These are phyloP conservation scores for Perognathus longimembris DNA, from an alignment of 2,113 vertebrate genomes.

Conservation along the genomic window DNA sequence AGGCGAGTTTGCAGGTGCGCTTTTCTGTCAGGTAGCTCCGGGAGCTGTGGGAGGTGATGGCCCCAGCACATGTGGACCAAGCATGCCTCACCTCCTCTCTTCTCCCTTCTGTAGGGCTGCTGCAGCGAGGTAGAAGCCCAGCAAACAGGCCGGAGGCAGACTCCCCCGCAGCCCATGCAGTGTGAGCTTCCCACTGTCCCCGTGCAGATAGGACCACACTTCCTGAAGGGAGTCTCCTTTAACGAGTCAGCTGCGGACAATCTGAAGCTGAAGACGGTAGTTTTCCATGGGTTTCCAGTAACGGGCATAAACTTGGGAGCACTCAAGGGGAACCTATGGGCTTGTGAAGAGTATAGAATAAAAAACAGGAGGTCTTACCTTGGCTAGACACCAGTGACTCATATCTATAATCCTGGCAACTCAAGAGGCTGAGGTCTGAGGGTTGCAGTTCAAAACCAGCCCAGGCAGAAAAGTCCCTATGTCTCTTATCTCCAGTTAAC, in stretches of 20 bases:
- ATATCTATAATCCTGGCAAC: no score
- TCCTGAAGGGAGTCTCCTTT: conserved; percentile 98
- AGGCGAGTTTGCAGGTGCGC: conserved; percentile 95
- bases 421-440: no score
- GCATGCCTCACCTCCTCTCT: conserved; percentile 17
- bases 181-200: conserved; percentile 98
- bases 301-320: not conserved
- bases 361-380: conserved; percentile 10
- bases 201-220: conserved; percentile 96
- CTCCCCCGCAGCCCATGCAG: conserved; percentile 96
- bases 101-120: conserved; percentile 89
- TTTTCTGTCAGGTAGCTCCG: conserved; percentile 5
- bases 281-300: conserved; percentile 33
- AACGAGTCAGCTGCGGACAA: conserved; percentile 97
- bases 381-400: no score
- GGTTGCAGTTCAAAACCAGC: no score
- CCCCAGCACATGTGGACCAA: not conserved
- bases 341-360: conserved; percentile 37
- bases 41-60: not conserved
- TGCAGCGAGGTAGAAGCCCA: conserved; percentile 98
- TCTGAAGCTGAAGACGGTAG: conserved; percentile 98
- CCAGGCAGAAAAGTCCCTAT: no score
- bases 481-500: no score
- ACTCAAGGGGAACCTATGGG: conserved; percentile 27
- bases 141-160: conserved; percentile 97